Evolutionary conservation across 2,797 vertebrate species (phyloP).

Genomic region (Okamejei kenojei): DNA sequence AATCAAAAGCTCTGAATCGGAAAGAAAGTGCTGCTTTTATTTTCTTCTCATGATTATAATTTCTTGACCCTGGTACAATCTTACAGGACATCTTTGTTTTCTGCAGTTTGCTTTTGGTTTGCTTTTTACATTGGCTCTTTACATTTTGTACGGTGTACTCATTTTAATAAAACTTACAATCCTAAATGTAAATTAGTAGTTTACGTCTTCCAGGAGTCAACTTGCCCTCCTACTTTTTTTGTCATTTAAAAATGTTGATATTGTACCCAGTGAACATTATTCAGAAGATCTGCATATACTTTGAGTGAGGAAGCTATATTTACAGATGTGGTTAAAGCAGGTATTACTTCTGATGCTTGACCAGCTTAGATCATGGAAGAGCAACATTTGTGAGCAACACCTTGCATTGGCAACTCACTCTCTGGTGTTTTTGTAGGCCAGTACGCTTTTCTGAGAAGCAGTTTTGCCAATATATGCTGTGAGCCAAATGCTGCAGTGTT

Average conservation of each 20-base stretch:
- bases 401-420: too few relatives aligned
- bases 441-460: too few relatives aligned
- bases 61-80: background rate
- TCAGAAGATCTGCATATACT: too few relatives aligned
- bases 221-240: background rate
- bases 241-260: background rate
- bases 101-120: background rate
- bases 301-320: too few relatives aligned
- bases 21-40: too few relatives aligned
- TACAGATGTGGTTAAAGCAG: too few relatives aligned
- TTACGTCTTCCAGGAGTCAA: background rate
- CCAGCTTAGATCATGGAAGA: too few relatives aligned
- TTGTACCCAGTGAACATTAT: background rate
- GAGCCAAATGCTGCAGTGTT: too few relatives aligned
- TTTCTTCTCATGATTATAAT: background rate
- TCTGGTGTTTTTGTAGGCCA: too few relatives aligned
- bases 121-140: background rate
- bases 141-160: background rate
- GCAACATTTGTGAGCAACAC: too few relatives aligned
- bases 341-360: too few relatives aligned
- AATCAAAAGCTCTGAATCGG: background rate
- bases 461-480: too few relatives aligned
- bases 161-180: background rate
- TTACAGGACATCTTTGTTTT: background rate
- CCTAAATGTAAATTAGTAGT: background rate